Conservation (phyloP, 2,888 invertebrate genomes). For the Oscheius sp. region DNA sequence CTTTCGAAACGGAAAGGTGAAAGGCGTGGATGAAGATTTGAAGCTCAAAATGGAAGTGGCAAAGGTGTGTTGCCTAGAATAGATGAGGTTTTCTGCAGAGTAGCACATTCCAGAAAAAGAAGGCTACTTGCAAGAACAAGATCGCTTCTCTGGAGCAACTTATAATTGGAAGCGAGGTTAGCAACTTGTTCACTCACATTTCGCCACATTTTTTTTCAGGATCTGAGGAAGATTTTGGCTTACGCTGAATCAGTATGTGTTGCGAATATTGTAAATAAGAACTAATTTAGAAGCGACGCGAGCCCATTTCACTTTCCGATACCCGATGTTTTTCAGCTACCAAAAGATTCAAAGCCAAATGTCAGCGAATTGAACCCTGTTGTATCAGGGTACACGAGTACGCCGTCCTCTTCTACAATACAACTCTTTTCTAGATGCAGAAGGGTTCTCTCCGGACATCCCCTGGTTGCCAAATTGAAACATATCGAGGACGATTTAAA, state of each 20-base stretch:
- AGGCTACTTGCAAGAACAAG: slow-evolving; percentile 26
- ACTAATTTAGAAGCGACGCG: slow-evolving; percentile 3
- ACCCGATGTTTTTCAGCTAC: slow-evolving; percentile 23
- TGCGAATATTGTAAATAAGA: not conserved
- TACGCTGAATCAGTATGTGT: slow-evolving; percentile 10
- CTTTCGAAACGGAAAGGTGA: slow-evolving; percentile 25
- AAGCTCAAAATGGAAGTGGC: slow-evolving; percentile 3
- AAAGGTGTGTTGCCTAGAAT: slow-evolving; percentile 11
- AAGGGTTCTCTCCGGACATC: slow-evolving; percentile 7
- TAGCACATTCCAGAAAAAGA: slow-evolving; percentile 26
- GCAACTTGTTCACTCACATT: not conserved
- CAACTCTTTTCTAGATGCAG: slow-evolving; percentile 30
- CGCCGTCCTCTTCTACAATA: not conserved
- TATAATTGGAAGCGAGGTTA: slow-evolving; percentile 20
- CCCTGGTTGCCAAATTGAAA: slow-evolving; percentile 19
- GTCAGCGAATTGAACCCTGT: slow-evolving; percentile 33
- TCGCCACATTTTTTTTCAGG: slow-evolving; percentile 15
- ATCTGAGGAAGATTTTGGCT: slow-evolving; percentile 18
- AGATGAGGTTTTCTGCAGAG: not conserved
- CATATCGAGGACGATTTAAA: slow-evolving; percentile 25
- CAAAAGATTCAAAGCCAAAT: slow-evolving; percentile 29
- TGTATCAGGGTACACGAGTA: slow-evolving; percentile 27
- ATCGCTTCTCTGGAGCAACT: slow-evolving; percentile 29
- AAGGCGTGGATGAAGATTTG: slow-evolving; percentile 15
- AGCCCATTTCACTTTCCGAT: slow-evolving; percentile 10